A percentile compares a stretch with the other conserved stretches of the same genome.
phyloP scores from a whole-genome alignment of 2,888 invertebrate genomes.

The Patella pellucida region DNA sequence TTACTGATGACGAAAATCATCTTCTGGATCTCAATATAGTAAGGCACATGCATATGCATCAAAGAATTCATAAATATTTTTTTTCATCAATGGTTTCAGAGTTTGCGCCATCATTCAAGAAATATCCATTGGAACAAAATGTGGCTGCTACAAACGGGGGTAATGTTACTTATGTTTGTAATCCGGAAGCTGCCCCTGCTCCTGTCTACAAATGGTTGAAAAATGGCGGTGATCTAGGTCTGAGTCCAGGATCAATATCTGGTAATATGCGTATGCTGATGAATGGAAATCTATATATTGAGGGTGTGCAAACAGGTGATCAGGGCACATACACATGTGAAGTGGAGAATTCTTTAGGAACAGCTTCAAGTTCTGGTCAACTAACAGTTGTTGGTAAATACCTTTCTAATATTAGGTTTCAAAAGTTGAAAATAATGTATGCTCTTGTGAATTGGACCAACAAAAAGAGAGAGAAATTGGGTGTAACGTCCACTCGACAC shows the following conservation, averaged over 20 bases:
- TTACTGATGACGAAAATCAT: too few species aligned
- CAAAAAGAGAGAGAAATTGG: too few species aligned
- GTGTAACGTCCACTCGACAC: too few species aligned
- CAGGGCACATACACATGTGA: slow-evolving; percentile 87
- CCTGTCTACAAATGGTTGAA: slow-evolving; percentile 37
- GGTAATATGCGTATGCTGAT: slow-evolving; percentile 74
- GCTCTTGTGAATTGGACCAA: too few species aligned
- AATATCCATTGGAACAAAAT: slow-evolving; percentile 87
- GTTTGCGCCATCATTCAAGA: slow-evolving; percentile 87
- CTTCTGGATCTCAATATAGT: too few species aligned
- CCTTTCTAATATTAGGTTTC: too few species aligned
- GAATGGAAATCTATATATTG: slow-evolving; percentile 78
- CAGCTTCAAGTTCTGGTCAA: slow-evolving; percentile 41
- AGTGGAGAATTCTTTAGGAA: slow-evolving; percentile 74
- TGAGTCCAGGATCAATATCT: slow-evolving; percentile 29
- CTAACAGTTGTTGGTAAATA: slow-evolving; percentile 48
- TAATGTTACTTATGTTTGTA: slow-evolving; percentile 90
- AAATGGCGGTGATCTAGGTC: slow-evolving; percentile 28
- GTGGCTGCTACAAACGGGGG: slow-evolving; percentile 92
- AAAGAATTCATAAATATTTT: too few species aligned
- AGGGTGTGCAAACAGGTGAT: slow-evolving; percentile 80
- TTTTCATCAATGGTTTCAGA: slow-evolving; percentile 75
- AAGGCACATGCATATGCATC: too few species aligned
- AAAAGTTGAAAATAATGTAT: too few species aligned
- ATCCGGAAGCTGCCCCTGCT: slow-evolving; percentile 91